Conservation (phyloP, 1,140 invertebrate genomes). For the Goniozus legneri region DNA sequence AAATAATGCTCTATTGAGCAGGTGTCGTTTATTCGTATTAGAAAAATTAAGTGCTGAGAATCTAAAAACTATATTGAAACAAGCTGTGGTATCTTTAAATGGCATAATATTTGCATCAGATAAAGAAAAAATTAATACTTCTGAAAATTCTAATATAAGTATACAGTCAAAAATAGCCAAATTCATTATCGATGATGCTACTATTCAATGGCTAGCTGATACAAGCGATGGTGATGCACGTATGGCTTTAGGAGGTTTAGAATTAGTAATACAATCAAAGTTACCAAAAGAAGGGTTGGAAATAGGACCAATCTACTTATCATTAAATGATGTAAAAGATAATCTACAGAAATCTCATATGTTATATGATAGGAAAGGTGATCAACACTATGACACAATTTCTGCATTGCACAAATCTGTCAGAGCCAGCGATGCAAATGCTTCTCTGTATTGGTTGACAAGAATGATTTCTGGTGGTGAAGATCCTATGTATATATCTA, state of each 20-base stretch:
- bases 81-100: conserved; percentile 53
- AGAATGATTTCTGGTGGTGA: conserved; percentile 79
- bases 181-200: conserved; percentile 59
- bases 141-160: neutral
- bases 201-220: conserved; percentile 68
- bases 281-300: conserved; percentile 24
- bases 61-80: conserved; percentile 63
- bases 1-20: conserved; percentile 75
- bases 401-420: conserved; percentile 84
- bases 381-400: conserved; percentile 81
- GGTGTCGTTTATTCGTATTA: conserved; percentile 72
- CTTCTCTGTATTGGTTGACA: conserved; percentile 79
- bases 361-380: conserved; percentile 75
- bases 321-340: conserved; percentile 64
- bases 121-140: neutral
- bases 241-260: conserved; percentile 72
- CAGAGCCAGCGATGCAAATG: conserved; percentile 77
- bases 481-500: conserved; percentile 77
- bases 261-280: conserved; percentile 64
- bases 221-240: conserved; percentile 80
- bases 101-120: conserved; percentile 34
- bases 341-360: conserved; percentile 65
- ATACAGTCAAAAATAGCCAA: conserved; percentile 21
- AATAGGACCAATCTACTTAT: conserved; percentile 46
- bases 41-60: conserved; percentile 65